Percentiles rank a stretch among this genome's conserved stretches.
phyloP scores from a whole-genome alignment of 2,888 invertebrate species.

The Brenthis daphne region DNA sequence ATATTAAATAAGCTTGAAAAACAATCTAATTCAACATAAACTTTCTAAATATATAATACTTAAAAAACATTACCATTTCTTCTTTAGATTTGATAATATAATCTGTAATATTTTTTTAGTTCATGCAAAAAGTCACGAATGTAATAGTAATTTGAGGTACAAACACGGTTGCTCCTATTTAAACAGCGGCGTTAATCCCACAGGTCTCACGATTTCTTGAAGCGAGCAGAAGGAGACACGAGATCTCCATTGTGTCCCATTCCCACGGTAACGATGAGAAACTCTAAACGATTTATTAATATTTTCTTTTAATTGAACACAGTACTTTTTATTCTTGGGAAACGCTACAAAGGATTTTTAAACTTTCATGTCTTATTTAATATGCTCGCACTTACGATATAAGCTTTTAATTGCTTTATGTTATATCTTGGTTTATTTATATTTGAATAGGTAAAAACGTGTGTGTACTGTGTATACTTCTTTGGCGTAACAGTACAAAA shows the following conservation, averaged over 20 bases:
- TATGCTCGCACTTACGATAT: too few relatives aligned
- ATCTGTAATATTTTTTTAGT: too few relatives aligned
- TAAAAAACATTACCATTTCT: too few relatives aligned
- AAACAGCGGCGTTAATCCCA: conserved; percentile 48
- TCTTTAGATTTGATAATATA: too few relatives aligned
- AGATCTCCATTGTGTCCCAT: conserved; percentile 64
- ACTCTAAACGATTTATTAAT: conserved; percentile 59
- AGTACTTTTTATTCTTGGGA: conserved; percentile 28
- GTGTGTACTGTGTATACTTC: too few relatives aligned
- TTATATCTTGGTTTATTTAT: neutral
- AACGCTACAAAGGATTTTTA: conserved; percentile 32
- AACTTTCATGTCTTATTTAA: conserved; percentile 10
- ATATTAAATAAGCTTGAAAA: too few relatives aligned
- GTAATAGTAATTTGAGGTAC: conserved; percentile 43
- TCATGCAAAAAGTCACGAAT: conserved; percentile 21
- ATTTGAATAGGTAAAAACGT: neutral
- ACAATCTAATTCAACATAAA: too few relatives aligned
- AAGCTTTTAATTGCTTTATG: too few relatives aligned
- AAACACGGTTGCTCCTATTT: conserved; percentile 48
- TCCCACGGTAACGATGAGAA: conserved; percentile 61
- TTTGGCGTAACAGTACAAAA: too few relatives aligned
- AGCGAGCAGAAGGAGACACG: conserved; percentile 46
- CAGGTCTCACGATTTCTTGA: conserved; percentile 66
- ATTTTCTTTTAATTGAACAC: conserved; percentile 41
- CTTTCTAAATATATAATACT: too few relatives aligned